phyloP scores from a whole-genome alignment of 2,113 vertebrate species.

The Syrmaticus mikado region DNA sequence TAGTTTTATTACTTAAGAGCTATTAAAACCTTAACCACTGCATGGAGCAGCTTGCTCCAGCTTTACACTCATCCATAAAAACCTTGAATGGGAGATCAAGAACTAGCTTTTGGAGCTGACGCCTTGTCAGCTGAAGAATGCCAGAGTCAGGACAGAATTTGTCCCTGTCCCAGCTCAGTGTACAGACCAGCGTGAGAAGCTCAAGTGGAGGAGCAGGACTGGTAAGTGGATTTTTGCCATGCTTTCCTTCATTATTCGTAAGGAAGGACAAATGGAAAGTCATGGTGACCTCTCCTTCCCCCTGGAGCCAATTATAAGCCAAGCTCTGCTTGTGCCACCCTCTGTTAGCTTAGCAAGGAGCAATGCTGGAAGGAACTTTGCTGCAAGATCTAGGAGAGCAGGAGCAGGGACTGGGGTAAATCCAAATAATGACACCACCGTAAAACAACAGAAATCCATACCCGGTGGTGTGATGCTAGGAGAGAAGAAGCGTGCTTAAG shows the following conservation, averaged over 20 bases:
- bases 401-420: background rate
- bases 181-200: background rate
- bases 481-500: fast-evolving
- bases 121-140: background rate
- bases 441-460: background rate
- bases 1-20: slow-evolving; percentile 58
- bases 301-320: fast-evolving
- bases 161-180: background rate
- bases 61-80: slow-evolving; percentile 50
- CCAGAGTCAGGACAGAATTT: background rate
- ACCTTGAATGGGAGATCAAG: background rate
- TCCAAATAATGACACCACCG: background rate
- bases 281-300: background rate
- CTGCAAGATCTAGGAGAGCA: background rate
- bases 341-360: background rate
- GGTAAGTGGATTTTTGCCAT: background rate
- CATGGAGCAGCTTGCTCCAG: slow-evolving; percentile 11
- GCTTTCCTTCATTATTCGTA: background rate
- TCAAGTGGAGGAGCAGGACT: background rate
- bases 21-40: slow-evolving; percentile 65
- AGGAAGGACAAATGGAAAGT: background rate
- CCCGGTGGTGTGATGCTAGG: background rate
- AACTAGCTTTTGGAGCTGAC: background rate
- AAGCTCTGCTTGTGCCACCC: background rate
- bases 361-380: background rate